Percentiles rank a stretch among this genome's conserved stretches.
Conservation (phyloP, 2,113 vertebrate species). For the Triplophysa dalaica region DNA sequence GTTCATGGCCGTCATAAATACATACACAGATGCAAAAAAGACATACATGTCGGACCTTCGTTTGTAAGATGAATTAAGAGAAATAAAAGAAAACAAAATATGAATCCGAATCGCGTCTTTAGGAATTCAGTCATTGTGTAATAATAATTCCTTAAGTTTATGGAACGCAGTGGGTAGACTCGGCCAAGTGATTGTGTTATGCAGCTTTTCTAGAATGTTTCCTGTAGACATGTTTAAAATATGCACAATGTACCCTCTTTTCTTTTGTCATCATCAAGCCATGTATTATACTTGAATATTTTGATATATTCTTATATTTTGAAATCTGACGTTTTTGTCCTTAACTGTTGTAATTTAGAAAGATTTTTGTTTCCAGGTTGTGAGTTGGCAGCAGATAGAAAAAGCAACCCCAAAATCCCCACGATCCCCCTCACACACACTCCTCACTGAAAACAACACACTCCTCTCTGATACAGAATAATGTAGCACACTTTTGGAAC, state of each 20-base stretch:
- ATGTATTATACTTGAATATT: too few species aligned
- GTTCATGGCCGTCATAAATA: neutral
- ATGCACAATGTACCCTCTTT: neutral
- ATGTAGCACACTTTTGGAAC: conserved; percentile 37
- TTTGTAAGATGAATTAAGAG: too few species aligned
- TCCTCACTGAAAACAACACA: conserved; percentile 17
- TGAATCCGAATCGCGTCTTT: too few species aligned
- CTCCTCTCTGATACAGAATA: conserved; percentile 10
- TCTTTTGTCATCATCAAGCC: neutral
- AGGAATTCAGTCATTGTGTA: too few species aligned
- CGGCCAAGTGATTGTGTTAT: too few species aligned
- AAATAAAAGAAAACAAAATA: too few species aligned
- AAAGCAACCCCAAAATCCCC: conserved; percentile 27
- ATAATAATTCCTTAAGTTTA: too few species aligned
- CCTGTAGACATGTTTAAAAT: neutral
- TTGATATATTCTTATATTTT: too few species aligned
- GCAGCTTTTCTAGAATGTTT: neutral
- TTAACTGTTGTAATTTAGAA: neutral
- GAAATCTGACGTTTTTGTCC: neutral
- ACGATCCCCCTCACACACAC: conserved; percentile 24
- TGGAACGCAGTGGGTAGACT: too few species aligned
- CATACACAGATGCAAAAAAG: neutral
- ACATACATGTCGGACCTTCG: too few species aligned
- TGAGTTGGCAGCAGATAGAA: conserved; percentile 28
- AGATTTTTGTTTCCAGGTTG: conserved; percentile 21